These are phyloP conservation scores for Lates calcarifer DNA, from an alignment of 2,113 vertebrate species.

Conservation along the genomic window DNA sequence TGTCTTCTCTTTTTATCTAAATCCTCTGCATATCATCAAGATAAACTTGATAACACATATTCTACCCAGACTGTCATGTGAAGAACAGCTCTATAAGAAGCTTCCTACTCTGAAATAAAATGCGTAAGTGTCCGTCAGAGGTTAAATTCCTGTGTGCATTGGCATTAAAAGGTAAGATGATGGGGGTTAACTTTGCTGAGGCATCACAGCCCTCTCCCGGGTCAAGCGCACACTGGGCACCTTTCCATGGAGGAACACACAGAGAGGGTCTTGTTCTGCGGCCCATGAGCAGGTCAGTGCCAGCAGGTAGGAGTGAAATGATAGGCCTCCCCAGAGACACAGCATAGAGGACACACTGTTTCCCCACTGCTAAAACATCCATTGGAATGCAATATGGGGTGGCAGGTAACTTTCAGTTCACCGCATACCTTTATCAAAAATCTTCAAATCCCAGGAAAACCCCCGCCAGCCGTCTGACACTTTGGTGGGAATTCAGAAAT, in stretches of 20 bases:
- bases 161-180: constrained; percentile 64
- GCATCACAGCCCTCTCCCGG: constrained; percentile 49
- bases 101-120: constrained; percentile 25
- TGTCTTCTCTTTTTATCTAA: background rate
- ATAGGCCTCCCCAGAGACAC: constrained; percentile 72
- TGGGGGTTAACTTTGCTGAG: constrained; percentile 67
- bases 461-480: constrained; percentile 67
- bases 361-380: constrained; percentile 64
- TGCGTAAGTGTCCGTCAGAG: constrained; percentile 17
- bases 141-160: constrained; percentile 61
- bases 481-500: constrained; percentile 63
- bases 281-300: constrained; percentile 59
- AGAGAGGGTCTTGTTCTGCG: constrained; percentile 79
- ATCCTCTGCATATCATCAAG: background rate
- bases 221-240: constrained; percentile 71
- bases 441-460: constrained; percentile 68
- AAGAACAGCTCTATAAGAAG: constrained; percentile 8
- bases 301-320: constrained; percentile 76
- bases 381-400: constrained; percentile 79
- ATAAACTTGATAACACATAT: background rate
- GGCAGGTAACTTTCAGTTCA: constrained; percentile 79
- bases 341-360: constrained; percentile 82
- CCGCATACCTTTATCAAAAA: constrained; percentile 79
- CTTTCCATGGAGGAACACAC: constrained; percentile 64
- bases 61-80: background rate